These are phyloP conservation scores for Babylonia areolata DNA, from an alignment of 1,140 invertebrate species.

Conservation along the genomic window DNA sequence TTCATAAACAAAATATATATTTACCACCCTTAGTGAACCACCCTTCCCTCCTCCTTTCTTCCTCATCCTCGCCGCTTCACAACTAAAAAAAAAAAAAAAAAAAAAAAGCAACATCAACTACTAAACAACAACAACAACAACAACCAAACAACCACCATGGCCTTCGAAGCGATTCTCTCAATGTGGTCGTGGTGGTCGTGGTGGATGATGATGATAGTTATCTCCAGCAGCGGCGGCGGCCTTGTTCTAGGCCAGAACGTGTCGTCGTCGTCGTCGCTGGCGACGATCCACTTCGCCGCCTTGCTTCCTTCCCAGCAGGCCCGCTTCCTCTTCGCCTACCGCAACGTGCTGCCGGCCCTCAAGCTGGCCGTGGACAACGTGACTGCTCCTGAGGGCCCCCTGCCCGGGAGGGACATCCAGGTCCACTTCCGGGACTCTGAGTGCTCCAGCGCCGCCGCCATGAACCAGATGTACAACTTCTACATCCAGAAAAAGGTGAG, in stretches of 20 bases:
- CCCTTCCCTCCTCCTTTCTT: too few species aligned
- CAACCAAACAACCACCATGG: neutral
- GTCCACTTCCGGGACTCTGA: conserved; percentile 61
- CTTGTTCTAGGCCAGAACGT: neutral
- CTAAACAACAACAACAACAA: too few species aligned
- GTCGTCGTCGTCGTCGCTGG: neutral
- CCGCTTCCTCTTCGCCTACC: conserved; percentile 53
- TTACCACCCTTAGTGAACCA: too few species aligned
- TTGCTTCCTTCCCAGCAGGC: conserved; percentile 48
- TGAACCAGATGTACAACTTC: conserved; percentile 65
- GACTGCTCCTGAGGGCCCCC: conserved; percentile 15
- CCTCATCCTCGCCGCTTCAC: too few species aligned
- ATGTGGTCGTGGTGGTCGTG: neutral
- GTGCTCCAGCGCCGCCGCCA: conserved; percentile 57
- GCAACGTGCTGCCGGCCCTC: conserved; percentile 55
- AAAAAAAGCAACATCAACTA: too few species aligned
- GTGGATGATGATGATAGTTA: neutral
- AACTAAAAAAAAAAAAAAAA: too few species aligned
- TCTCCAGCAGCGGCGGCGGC: neutral
- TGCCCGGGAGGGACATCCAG: conserved; percentile 44
- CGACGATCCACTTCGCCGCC: conserved; percentile 51
- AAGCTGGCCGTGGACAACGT: conserved; percentile 58
- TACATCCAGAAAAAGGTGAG: conserved; percentile 77
- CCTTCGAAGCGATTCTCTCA: neutral
- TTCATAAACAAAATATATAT: too few species aligned